Evolutionary conservation across 64 coral and sea anemone species (phyloP).

Genomic region (Acropora tenuis): DNA sequence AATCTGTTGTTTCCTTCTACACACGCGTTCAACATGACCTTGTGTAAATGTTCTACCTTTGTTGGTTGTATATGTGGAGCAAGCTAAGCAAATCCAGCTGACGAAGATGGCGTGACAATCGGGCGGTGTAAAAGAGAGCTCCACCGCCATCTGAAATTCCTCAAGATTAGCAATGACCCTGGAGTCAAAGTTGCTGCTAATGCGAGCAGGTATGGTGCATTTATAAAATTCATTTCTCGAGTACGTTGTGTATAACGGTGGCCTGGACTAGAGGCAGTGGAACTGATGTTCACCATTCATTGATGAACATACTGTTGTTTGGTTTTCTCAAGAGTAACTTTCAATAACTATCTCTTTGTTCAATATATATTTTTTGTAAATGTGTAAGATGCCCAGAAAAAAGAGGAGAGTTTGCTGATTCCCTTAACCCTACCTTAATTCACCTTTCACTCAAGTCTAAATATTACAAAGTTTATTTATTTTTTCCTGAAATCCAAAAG

Average conservation of each 20-base stretch:
- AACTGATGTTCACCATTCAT: not conserved
- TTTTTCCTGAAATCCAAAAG: not conserved
- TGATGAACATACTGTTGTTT: not conserved
- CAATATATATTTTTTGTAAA: not conserved
- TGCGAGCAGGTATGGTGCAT: not conserved
- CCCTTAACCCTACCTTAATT: no score
- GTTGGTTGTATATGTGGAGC: slow-evolving; percentile 25
- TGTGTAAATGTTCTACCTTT: slow-evolving; percentile 35
- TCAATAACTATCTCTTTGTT: no score
- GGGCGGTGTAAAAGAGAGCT: no score
- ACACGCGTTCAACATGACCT: not conserved
- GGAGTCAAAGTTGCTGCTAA: not conserved
- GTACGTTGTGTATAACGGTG: no score
- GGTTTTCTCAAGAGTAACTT: no score
- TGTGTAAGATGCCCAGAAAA: not conserved
- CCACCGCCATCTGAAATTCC: not conserved
- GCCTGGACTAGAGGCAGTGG: not conserved
- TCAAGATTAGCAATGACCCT: not conserved
- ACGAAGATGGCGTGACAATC: slow-evolving; percentile 14
- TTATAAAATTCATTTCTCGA: no score
- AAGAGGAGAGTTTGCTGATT: not conserved
- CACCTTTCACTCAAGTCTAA: no score
- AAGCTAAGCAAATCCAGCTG: slow-evolving; percentile 33
- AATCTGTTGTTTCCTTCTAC: not conserved
- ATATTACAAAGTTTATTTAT: not conserved